Base-by-base conservation (phyloP, 2,888 invertebrate species). In the Acleris cristana region DNA sequence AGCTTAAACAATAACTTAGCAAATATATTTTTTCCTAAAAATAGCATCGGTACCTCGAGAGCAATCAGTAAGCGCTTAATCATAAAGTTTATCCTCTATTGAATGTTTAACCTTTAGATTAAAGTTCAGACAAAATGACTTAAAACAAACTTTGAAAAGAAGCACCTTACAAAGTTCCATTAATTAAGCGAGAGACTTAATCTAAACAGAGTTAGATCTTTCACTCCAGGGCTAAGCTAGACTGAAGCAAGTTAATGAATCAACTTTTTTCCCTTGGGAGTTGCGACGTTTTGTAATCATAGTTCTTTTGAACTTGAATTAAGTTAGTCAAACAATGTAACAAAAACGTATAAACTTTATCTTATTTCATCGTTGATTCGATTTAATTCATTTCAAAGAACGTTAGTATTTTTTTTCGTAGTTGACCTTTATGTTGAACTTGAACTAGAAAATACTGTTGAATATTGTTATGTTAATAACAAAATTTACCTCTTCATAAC, bases 161-260 rank as follows among this genome's bases (percentile, higher is more conserved):
- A 55, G 44, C 7, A 63, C 40, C 30, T 26, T 19, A n/a, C 30
- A 26, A 54, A 67, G 57, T 54, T 53, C 52, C 57, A 57, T 66
- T 63, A 67, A 67, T 63, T 58, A 67, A 67, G 34, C 57, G 57
- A 4, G 26, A 51, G 60, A 63, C 63, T 54, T 63, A 63, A 63
- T 67, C 58, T 58, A 63, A 53, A 58, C 63, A 23, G n/a, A 53
- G 48, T 54, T 49, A 48, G 57, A 62, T 62, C 51, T 62, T 23
- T 52, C 58, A 30, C 48, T 49, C 30, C 34, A 51, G 14, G 59
- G 6, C 61, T 61, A 56, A 61, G 30, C 52, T 21, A 44, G 40
- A 34, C 19, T 56, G 52, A 58, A 58, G 40, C 40, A 67, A 58
- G 58, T 40, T 67, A 63, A 67, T 48, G 23, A 62, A 62, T 54